phyloP scores from a whole-genome alignment of 2,113 vertebrate genomes.

The Blennius ocellaris region DNA sequence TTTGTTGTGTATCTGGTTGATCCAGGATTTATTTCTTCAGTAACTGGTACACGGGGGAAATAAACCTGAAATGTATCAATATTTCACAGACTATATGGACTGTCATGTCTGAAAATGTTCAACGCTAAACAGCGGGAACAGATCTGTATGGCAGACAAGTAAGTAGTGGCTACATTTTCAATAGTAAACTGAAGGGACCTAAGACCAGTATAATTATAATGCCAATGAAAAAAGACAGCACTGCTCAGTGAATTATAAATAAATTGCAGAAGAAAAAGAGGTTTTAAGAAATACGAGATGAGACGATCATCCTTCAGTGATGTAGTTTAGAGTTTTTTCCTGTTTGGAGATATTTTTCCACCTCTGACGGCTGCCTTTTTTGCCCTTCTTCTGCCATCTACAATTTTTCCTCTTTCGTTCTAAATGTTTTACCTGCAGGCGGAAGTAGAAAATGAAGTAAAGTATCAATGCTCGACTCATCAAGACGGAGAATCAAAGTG shows the following conservation, averaged over 20 bases:
- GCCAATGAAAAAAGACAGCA: conserved; percentile 17
- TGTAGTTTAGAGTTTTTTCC: conserved; percentile 4
- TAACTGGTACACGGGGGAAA: no score
- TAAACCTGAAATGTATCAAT: no score
- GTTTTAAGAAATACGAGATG: not conserved
- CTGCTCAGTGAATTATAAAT: conserved; percentile 25
- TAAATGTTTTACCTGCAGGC: conserved; percentile 40
- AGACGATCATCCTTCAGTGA: conserved; percentile 6
- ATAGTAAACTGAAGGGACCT: conserved; percentile 18
- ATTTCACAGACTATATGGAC: no score
- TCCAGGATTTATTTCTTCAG: no score
- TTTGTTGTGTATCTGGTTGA: no score
- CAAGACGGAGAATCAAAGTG: conserved; percentile 25
- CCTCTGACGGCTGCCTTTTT: conserved; percentile 2
- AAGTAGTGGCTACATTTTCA: conserved; percentile 22
- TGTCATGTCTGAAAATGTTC: not conserved
- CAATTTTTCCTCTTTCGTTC: conserved; percentile 30
- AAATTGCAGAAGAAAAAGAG: conserved; percentile 13
- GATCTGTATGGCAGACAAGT: not conserved
- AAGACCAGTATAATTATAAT: conserved; percentile 64
- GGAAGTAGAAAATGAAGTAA: conserved; percentile 48
- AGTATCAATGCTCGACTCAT: conserved; percentile 45
- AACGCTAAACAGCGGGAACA: conserved; percentile 7
- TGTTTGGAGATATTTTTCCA: not conserved
- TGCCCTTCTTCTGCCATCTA: conserved; percentile 16